phyloP scores from a whole-genome alignment of 1,140 invertebrate species.

The Apis dorsata region DNA sequence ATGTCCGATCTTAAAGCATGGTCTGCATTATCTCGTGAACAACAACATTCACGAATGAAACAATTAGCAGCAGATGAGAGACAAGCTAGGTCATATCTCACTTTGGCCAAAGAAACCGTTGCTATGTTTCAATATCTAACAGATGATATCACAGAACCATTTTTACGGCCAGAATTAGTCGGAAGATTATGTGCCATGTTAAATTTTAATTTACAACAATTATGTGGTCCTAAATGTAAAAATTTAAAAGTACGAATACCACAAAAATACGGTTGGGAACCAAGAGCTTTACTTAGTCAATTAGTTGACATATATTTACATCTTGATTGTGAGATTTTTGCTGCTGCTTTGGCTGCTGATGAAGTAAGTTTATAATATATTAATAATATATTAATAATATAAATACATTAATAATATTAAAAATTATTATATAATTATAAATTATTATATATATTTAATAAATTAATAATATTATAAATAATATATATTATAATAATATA shows the following conservation, averaged over 20 bases:
- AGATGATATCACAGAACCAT: slow-evolving; percentile 95
- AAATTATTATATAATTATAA: not conserved
- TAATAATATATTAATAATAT: not conserved
- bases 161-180: slow-evolving; percentile 94
- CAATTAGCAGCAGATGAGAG: slow-evolving; percentile 94
- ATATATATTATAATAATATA: no score
- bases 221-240: slow-evolving; percentile 98
- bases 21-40: slow-evolving; percentile 84
- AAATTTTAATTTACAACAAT: slow-evolving; percentile 97
- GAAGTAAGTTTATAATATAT: slow-evolving; percentile 82
- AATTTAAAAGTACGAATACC: slow-evolving; percentile 98
- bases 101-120: slow-evolving; percentile 96
- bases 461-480: no score
- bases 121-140: slow-evolving; percentile 99
- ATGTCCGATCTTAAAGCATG: slow-evolving; percentile 87
- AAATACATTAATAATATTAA: not conserved
- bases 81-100: slow-evolving; percentile 96
- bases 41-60: slow-evolving; percentile 88
- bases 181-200: slow-evolving; percentile 97
- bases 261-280: slow-evolving; percentile 98
- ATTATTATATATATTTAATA: no score
- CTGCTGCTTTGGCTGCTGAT: slow-evolving; percentile 92
- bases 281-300: slow-evolving; percentile 92
- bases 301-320: slow-evolving; percentile 98
- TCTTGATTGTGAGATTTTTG: slow-evolving; percentile 95